Base-by-base conservation (phyloP, 2,888 invertebrate genomes). In the Trachelus stipa region DNA sequence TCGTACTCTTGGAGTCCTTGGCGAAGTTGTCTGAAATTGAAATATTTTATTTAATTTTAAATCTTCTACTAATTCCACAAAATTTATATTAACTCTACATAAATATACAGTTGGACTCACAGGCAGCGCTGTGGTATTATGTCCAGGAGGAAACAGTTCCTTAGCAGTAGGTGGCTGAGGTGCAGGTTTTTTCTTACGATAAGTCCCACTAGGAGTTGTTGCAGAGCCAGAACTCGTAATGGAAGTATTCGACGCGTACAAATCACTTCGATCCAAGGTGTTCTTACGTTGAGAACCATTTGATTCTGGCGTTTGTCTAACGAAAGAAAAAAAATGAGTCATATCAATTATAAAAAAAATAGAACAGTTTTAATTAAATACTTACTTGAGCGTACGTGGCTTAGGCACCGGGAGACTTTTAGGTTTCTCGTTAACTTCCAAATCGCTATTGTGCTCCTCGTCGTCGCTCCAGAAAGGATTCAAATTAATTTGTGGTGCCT, bases 401-500 rank as follows among this genome's bases (percentile, higher is more conserved):
- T 91, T 92, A 34, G 93, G 93, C 76, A 92, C 89, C 4, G 93
- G 93, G 9, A 84, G 81, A 33, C 77, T 83, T 12, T 81, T 75
- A 37, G 76, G 80, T 35, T 69, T 78, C 3, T 73, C 37, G 23
- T 81, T 86, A 35, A 89, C 85, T 73, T 92, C 92, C 79, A 93
- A 93, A 76, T 94, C 94, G 40, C 93, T 92, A 11, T 93, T 93
- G 56, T 93, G 93, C 83, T 95, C 95, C 84, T 95, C 95, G 40
- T 93, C 95, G 85, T 95, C 95, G 81, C 94, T 95, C 93, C 94
- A 95, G 89, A 96, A 96, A 0, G 96, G 96, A 92, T 96, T 96
- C 31, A 93, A 87, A 85, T 90, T 92, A 71, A 93, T 92, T 15
- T 93, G 93, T 30, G 93, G 93, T 68, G 94, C 93, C 69, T 93